A percentile compares a stretch with the other conserved stretches of the same genome.
These are phyloP conservation scores for Pterois miles DNA, from an alignment of 2,797 vertebrate species.

Conservation along the genomic window DNA sequence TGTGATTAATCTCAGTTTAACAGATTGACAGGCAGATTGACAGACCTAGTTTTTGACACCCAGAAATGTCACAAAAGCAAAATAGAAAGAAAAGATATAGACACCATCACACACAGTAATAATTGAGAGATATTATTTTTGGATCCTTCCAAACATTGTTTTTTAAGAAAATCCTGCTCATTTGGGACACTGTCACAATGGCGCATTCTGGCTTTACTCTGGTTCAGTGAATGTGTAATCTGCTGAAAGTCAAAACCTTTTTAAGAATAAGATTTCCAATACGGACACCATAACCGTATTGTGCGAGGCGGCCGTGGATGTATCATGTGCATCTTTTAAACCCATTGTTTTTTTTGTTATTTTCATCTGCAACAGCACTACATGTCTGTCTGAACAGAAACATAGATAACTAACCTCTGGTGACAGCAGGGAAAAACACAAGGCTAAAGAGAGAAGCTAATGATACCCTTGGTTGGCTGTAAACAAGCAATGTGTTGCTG, in stretches of 20 bases:
- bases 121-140: too few relatives aligned
- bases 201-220: background rate
- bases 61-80: background rate
- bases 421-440: slow-evolving; percentile 74
- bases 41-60: background rate
- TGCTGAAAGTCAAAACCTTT: background rate
- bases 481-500: slow-evolving; percentile 81
- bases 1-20: too few relatives aligned
- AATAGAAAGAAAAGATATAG: background rate
- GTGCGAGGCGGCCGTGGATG: background rate
- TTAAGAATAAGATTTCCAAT: background rate
- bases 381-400: slow-evolving; percentile 56
- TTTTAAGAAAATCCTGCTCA: background rate
- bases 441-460: slow-evolving; percentile 75
- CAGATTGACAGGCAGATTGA: too few relatives aligned
- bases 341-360: background rate
- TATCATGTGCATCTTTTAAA: slow-evolving; percentile 6
- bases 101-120: too few relatives aligned
- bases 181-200: background rate
- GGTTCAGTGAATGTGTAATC: too few relatives aligned
- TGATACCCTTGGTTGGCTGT: slow-evolving; percentile 80
- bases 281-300: background rate
- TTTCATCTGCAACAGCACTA: slow-evolving; percentile 19
- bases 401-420: slow-evolving; percentile 52
- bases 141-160: too few relatives aligned